Base-by-base conservation (phyloP, 2,888 invertebrate species). In the Rhingia campestris region DNA sequence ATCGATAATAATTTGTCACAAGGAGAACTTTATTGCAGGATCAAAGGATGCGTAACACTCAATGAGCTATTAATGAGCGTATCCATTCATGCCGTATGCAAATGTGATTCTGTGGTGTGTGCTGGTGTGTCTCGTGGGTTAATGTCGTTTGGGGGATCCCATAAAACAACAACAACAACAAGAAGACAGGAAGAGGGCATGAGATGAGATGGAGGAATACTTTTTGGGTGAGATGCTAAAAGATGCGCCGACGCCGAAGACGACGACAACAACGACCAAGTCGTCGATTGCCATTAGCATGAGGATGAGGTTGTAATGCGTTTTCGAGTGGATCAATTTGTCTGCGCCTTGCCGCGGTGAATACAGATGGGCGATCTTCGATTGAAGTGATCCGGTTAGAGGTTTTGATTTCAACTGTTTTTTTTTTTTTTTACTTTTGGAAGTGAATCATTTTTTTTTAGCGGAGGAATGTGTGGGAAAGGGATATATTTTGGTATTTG, bases 1-100 rank as follows among this genome's bases (percentile, higher is more conserved):
- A 88, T 88, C 89, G 88, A 89, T 90, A 90, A 89, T 90, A 90
- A 90, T 90, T 90, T 90, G 90, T 90, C 90, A 90, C 88, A 87
- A 86, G 49, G 22, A 88, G 86, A 85, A 86, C 88, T 88, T 88
- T 88, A 89, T 89, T 88, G 88, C 88, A 89, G 88, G 87, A 86
- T 87, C 87, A 87, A 87, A 87, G 86, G 87, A 87, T 67, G 77
- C 82, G 86, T 86, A 86, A 86, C 86, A 86, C 85, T 82, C 77
- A 79, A 86, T 77, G 82, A 74, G 86, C 74, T 80, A 80, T 84
- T 84, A 84, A 84, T 75, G 84, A 80, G 64, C 84, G 84, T 54
- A 75, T 84, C 84, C 74, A 67, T 54, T 70, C 64, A 79, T 74
- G 79, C 64, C 64, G 59, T 64, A 82, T 80, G 84, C 74, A 80